These are phyloP conservation scores for Cosmopolites sordidus DNA, from an alignment of 2,888 invertebrate genomes.

Conservation along the genomic window DNA sequence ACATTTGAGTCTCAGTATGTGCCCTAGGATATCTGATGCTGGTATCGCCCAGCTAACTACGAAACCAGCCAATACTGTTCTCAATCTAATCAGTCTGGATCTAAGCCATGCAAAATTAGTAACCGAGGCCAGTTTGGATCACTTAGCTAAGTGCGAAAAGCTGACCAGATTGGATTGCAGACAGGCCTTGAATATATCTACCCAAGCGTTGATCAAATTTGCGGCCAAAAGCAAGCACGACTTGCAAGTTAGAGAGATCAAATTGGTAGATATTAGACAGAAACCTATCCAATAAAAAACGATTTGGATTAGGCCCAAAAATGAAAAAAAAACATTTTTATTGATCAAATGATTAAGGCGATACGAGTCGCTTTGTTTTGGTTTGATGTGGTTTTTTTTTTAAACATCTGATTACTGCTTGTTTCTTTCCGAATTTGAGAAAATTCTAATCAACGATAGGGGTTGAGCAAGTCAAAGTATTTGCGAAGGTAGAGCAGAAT, in stretches of 20 bases:
- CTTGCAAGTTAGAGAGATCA: conserved; percentile 74
- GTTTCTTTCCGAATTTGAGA: no score
- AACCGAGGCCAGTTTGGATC: conserved; percentile 78
- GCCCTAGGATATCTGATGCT: conserved; percentile 83
- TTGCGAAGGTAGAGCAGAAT: no score
- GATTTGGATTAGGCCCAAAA: no score
- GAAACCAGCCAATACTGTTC: conserved; percentile 64
- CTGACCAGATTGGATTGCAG: conserved; percentile 70
- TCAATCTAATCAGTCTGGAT: conserved; percentile 68
- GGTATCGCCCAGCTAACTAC: conserved; percentile 84
- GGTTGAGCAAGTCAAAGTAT: no score
- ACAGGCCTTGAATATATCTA: conserved; percentile 75
- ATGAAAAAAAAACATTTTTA: no score
- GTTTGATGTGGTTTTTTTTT: no score
- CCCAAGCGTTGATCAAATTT: conserved; percentile 78
- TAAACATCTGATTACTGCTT: no score
- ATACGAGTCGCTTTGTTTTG: no score
- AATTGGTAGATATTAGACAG: conserved; percentile 59
- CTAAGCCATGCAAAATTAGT: conserved; percentile 78
- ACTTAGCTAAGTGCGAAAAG: conserved; percentile 71
- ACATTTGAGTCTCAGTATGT: conserved; percentile 78
- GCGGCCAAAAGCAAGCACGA: conserved; percentile 77
- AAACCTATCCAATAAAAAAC: conserved; percentile 10
- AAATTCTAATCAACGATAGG: no score
- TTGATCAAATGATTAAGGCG: no score